These are phyloP conservation scores for Eira barbara DNA, from an alignment of 2,113 vertebrate genomes.

Conservation along the genomic window DNA sequence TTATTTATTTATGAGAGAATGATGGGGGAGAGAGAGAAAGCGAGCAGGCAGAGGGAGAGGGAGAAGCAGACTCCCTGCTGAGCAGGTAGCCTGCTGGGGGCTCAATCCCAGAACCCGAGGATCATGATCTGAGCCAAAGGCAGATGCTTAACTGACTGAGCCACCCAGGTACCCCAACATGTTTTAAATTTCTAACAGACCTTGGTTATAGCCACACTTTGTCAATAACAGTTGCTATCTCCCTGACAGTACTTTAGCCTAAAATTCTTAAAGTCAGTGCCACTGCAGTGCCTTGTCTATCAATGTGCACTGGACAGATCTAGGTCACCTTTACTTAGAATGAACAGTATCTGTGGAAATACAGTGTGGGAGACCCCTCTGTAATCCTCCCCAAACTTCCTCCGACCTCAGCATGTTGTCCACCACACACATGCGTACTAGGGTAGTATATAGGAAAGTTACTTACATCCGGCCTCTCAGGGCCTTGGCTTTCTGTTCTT, in stretches of 20 bases:
- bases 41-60: not conserved
- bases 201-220: not conserved
- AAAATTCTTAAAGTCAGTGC: not conserved
- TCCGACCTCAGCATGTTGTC: not conserved
- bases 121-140: not conserved
- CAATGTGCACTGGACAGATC: not conserved
- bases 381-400: not conserved
- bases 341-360: not conserved
- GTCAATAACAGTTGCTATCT: not conserved
- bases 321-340: not conserved
- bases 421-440: rapidly evolving
- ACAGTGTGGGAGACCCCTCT: not conserved
- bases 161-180: too few relatives aligned
- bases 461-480: conserved; percentile 97
- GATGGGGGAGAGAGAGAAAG: too few relatives aligned
- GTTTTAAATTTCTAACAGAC: not conserved
- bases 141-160: not conserved
- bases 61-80: not conserved
- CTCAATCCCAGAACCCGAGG: not conserved
- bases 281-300: not conserved
- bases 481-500: conserved; percentile 97
- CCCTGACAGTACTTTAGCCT: not conserved
- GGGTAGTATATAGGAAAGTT: not conserved
- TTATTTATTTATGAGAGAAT: not conserved
- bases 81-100: too few relatives aligned